Evolutionary conservation across 2,888 invertebrate species (phyloP).

Genomic region (Miltochrista miniata): DNA sequence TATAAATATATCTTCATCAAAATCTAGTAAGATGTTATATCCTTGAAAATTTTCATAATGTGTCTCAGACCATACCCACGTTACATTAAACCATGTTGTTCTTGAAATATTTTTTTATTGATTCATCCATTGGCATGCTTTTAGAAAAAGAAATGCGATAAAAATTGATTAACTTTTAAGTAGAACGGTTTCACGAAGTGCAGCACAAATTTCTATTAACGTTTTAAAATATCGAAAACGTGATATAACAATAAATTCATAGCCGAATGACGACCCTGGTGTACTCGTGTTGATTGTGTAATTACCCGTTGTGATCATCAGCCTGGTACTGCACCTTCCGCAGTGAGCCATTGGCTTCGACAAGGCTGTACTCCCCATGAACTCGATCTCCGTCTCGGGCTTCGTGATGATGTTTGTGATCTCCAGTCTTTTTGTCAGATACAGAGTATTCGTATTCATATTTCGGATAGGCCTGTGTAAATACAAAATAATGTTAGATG

Average conservation of each 20-base stretch:
- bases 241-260: conserved; percentile 20
- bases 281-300: conserved; percentile 32
- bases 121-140: too few relatives aligned
- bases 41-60: too few relatives aligned
- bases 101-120: too few relatives aligned
- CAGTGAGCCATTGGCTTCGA: conserved; percentile 82
- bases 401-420: conserved; percentile 82
- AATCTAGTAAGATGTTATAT: too few relatives aligned
- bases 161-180: conserved; percentile 10
- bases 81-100: too few relatives aligned
- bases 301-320: conserved; percentile 82
- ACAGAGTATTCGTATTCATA: conserved; percentile 85
- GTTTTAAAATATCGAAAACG: conserved; percentile 13
- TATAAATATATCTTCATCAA: too few relatives aligned
- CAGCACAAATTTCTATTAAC: conserved; percentile 10
- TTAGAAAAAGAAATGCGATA: background rate
- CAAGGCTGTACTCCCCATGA: conserved; percentile 82
- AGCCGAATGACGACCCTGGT: conserved; percentile 19
- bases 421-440: conserved; percentile 82
- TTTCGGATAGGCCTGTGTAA: conserved; percentile 77
- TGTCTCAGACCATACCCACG: too few relatives aligned
- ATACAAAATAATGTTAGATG: background rate
- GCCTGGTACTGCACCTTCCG: conserved; percentile 83
- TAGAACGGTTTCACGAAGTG: conserved; percentile 11
- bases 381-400: conserved; percentile 81